Evolutionary conservation across 1,140 invertebrate species (phyloP).

Genomic region (Solen grandis): DNA sequence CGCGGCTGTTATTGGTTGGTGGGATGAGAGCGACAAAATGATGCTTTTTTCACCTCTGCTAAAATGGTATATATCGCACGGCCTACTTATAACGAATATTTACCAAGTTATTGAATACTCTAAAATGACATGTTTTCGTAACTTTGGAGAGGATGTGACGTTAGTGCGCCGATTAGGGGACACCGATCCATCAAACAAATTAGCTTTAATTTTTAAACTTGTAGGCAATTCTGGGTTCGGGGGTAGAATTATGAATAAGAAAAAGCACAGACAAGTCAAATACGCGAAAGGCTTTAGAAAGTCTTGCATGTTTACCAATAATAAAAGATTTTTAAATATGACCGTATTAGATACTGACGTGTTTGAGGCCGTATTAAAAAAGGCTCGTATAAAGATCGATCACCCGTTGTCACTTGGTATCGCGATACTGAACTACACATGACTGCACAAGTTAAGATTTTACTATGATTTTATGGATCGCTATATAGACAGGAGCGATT

Average conservation of each 20-base stretch:
- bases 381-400: not conserved
- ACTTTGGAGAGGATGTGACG: not conserved
- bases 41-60: not conserved
- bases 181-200: no score
- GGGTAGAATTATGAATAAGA: not conserved
- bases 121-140: not conserved
- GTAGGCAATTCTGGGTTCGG: not conserved
- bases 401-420: not conserved
- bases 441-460: not conserved
- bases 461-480: not conserved
- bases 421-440: not conserved
- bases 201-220: not conserved
- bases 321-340: no score
- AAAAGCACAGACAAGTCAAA: not conserved
- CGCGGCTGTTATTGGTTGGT: not conserved
- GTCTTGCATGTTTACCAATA: not conserved
- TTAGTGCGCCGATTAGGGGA: not conserved
- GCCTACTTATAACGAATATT: not conserved
- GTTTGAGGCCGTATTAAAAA: no score
- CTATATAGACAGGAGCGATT: not conserved
- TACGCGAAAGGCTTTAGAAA: not conserved
- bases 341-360: no score
- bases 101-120: not conserved
- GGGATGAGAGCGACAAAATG: not conserved
- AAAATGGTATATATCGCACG: not conserved